Conservation (phyloP, 2,888 invertebrate genomes). For the Acanthosepion esculentum region DNA sequence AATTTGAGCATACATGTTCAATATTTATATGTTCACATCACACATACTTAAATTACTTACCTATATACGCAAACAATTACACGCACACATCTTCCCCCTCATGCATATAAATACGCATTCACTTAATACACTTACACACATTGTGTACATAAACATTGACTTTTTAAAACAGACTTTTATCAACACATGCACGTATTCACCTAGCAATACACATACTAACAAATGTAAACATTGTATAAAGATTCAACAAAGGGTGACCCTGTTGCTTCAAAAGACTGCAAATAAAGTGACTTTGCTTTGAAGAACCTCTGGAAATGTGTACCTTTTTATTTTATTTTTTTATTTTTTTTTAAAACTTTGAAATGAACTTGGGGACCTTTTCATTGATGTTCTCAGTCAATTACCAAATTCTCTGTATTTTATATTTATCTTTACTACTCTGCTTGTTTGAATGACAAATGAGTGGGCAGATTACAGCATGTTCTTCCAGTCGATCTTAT, state of each 20-base stretch:
- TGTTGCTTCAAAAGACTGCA: background rate
- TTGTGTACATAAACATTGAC: background rate
- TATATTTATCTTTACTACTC: background rate
- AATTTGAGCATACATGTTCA: too few relatives aligned
- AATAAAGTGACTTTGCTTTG: background rate
- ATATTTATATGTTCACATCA: too few relatives aligned
- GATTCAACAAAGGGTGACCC: slow-evolving; percentile 9
- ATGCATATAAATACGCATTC: background rate
- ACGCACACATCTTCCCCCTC: too few relatives aligned
- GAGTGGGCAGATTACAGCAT: too few relatives aligned
- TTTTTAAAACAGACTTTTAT: background rate
- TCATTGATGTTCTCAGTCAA: background rate
- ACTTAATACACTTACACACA: background rate
- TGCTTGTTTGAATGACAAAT: background rate
- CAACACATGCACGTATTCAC: background rate
- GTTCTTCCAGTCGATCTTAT: background rate
- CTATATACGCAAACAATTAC: background rate
- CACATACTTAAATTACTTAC: too few relatives aligned
- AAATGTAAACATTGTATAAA: background rate
- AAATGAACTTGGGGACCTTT: background rate
- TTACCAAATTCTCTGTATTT: too few relatives aligned
- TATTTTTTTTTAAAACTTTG: background rate
- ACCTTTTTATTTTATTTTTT: background rate
- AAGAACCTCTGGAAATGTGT: background rate
- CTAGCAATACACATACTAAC: background rate